Evolutionary conservation across 2,888 invertebrate genomes (phyloP).

Genomic region (Tyria jacobaeae): DNA sequence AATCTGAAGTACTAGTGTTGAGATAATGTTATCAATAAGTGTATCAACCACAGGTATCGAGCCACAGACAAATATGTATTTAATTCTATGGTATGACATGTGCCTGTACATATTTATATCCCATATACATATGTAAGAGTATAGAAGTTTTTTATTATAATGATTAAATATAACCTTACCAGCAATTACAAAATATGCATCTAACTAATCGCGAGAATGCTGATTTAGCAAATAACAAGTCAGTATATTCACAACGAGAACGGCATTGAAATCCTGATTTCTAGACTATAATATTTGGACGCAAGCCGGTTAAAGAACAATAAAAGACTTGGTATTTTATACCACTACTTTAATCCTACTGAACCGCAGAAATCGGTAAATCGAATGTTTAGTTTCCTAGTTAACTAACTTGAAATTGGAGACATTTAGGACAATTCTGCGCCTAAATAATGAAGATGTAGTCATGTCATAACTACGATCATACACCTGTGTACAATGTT

Average conservation of each 20-base stretch:
- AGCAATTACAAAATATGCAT: neutral
- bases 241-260: conserved; percentile 19
- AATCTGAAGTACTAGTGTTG: conserved; percentile 28
- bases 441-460: too few species aligned
- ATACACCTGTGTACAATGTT: too few species aligned
- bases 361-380: neutral
- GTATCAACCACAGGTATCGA: conserved; percentile 66
- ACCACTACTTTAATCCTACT: conserved; percentile 8
- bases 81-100: conserved; percentile 60
- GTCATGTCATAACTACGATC: neutral
- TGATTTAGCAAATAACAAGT: conserved; percentile 24
- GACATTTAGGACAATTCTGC: neutral
- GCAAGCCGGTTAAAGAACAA: conserved; percentile 30
- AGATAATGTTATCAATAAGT: conserved; percentile 61
- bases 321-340: conserved; percentile 21
- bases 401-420: neutral
- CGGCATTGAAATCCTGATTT: conserved; percentile 31
- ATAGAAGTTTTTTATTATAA: too few species aligned
- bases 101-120: conserved; percentile 36
- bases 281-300: conserved; percentile 32
- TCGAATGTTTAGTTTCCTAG: neutral
- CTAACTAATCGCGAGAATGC: neutral
- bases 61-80: conserved; percentile 61
- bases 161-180: too few species aligned
- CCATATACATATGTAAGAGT: too few species aligned